Evolutionary conservation across 1,140 invertebrate genomes (phyloP), one percentile per base, ranked within the genome.

Genomic region (Colletes latitarsis): DNA sequence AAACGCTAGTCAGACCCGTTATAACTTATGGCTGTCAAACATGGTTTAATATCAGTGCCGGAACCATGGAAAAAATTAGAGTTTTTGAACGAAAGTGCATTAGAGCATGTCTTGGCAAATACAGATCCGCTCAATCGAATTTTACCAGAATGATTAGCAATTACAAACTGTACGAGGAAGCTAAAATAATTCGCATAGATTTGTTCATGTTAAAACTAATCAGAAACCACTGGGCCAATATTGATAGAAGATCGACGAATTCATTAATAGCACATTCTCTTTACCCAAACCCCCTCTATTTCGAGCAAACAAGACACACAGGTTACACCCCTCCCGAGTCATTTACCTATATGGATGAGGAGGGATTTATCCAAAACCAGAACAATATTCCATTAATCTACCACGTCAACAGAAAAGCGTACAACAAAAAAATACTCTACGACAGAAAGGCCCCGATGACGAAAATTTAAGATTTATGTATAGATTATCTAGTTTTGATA

Each of bases 11-110:
- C 0, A 53, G 71, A 46, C 79, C 83, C 0, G 71, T 85, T 3
- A 6, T 85, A 0, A 80, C 81, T 0, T 87, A 87, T 21, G 81
- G 64, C 41, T 79, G 63, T 6, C 66, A 63, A 15, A 80, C 80
- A 21, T 85, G 83, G 83, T 85, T 58, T 9, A 87, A 87, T 15
- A 58, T 68, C n/a, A 77, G 46, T 46, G 21, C 74, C 0, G 14
- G 15, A 10, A 43, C 9, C 0, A 82, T 87, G 63, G 75, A 87
- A 55, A 79, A 81, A 73, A 10, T 82, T 0, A 69, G 12, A 71
- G 82, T 71, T 2, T 84, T 88, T 3, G 84, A 88, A 52, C 30
- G 86, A n/a, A 82, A 84, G 62, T 88, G 84, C 15, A 10, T 88
- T 0, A 72, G 70, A 73, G 66, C 68, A 1, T 86, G 84, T 39